Evolutionary conservation across 1,140 invertebrate genomes (phyloP), one percentile per base, ranked within the genome.

Genomic region (Cotesia glomerata): DNA sequence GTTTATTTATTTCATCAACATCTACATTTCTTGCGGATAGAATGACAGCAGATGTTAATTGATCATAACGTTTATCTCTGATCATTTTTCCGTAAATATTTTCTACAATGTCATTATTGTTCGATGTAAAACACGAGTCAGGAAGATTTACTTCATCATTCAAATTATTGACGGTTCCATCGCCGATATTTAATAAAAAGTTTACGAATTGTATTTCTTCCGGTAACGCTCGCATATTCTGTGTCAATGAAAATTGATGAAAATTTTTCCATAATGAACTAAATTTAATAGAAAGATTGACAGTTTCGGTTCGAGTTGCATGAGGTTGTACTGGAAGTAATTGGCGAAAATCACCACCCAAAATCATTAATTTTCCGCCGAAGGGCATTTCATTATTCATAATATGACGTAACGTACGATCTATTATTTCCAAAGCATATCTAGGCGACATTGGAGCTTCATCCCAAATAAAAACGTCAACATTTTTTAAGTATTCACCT

Each of bases 371-470:
- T 77, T 80, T 77, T 18, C 76, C 76, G 1, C 80, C 69, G 39
- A 71, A 65, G 5, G 62, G 76, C 14, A 66, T 9, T 67, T 71
- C 14, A 52, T 68, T 64, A 65, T 71, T 72, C 72, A 73, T 71
- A 52, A 79, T 68, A 61, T 77, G 74, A 34, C 65, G 62, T 26
- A 79, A 69, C 52, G 73, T 74, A 56, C 71, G 61, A 66, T 81
- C 76, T 8, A 76, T 36, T 9, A 69, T 34, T 45, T 69, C 67
- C 5, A 69, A 39, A 0, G 74, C 76, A 54, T 68, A 72, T 26
- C 64, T 36, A 35, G 71, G 75, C 5, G 77, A 36, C 80, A 80
- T 79, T 2, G 77, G 75, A 7, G 77, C 79, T 72, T 83, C 80
- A 45, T 45, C 39, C 39, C 39, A 45, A 45, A 45, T 45, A 45